phyloP scores from a whole-genome alignment of 2,888 invertebrate species.

The Teinopalpus imperialis region DNA sequence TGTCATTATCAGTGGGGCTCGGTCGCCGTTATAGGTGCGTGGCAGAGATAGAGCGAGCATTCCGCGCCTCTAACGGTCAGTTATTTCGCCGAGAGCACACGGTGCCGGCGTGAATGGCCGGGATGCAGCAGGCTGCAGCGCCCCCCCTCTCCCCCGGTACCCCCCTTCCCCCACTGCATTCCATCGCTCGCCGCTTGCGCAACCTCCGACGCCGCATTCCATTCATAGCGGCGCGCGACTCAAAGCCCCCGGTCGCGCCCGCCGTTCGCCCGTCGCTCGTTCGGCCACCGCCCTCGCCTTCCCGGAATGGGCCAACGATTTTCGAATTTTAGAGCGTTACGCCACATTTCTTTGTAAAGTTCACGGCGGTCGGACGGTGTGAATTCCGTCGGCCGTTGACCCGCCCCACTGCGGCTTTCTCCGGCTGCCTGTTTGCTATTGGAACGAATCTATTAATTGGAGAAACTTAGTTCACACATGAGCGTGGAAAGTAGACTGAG shows the following conservation, averaged over 20 bases:
- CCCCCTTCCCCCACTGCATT: conserved; percentile 36
- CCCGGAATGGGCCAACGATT: conserved; percentile 65
- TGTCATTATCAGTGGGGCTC: conserved; percentile 34
- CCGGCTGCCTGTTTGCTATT: conserved; percentile 77
- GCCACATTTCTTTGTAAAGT: conserved; percentile 76
- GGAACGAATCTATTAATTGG: conserved; percentile 82
- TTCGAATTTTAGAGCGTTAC: conserved; percentile 76
- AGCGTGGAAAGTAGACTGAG: conserved; percentile 74
- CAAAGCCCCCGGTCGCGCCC: conserved; percentile 29
- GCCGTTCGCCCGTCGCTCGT: conserved; percentile 21
- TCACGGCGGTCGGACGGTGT: conserved; percentile 71
- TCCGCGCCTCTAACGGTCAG: conserved; percentile 77
- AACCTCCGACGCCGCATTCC: conserved; percentile 77
- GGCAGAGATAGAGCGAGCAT: conserved; percentile 68
- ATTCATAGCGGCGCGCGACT: conserved; percentile 68
- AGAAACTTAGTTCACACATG: conserved; percentile 81
- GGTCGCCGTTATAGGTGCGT: conserved; percentile 30
- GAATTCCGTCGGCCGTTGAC: conserved; percentile 76
- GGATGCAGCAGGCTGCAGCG: conserved; percentile 65
- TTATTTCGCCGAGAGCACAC: conserved; percentile 71
- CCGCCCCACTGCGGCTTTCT: conserved; percentile 73
- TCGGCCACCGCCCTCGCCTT: conserved; percentile 45
- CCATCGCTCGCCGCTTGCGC: conserved; percentile 68
- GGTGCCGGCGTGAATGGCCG: conserved; percentile 75
- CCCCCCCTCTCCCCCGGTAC: conserved; percentile 35